phyloP scores from a whole-genome alignment of 2,113 vertebrate genomes.

The Tapirus terrestris region DNA sequence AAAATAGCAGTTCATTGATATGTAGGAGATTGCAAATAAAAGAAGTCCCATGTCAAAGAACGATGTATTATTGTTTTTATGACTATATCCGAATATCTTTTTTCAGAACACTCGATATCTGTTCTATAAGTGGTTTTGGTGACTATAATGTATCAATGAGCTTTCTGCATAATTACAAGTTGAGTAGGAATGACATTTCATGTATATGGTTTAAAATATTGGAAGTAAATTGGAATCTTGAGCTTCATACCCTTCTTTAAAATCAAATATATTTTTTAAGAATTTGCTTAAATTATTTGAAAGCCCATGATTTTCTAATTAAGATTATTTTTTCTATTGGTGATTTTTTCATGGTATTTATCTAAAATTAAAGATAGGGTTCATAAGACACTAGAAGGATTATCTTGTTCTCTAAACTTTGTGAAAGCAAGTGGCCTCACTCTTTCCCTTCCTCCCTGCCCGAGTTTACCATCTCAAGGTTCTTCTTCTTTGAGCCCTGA shows the following conservation, averaged over 20 bases:
- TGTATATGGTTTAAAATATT: background rate
- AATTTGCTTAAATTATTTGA: background rate
- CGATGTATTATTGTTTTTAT: background rate
- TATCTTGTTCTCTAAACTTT: background rate
- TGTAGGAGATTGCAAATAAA: background rate
- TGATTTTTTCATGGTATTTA: background rate
- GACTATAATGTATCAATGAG: background rate
- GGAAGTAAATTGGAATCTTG: background rate
- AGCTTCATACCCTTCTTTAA: conserved; percentile 11
- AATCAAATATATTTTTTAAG: background rate
- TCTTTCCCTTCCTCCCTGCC: background rate
- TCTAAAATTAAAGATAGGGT: background rate
- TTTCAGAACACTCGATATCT: background rate
- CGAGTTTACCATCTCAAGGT: background rate
- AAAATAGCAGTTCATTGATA: background rate
- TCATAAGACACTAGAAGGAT: background rate
- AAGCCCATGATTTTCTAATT: background rate
- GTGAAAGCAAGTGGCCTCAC: background rate
- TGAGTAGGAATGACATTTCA: background rate
- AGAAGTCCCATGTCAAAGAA: background rate
- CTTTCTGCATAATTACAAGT: background rate
- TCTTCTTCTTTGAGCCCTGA: background rate
- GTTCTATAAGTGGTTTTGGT: background rate
- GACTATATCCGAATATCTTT: background rate
- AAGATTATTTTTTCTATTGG: conserved; percentile 24